These are phyloP conservation scores for Phataginus tricuspis DNA, from an alignment of 2,797 vertebrate genomes.

Conservation along the genomic window DNA sequence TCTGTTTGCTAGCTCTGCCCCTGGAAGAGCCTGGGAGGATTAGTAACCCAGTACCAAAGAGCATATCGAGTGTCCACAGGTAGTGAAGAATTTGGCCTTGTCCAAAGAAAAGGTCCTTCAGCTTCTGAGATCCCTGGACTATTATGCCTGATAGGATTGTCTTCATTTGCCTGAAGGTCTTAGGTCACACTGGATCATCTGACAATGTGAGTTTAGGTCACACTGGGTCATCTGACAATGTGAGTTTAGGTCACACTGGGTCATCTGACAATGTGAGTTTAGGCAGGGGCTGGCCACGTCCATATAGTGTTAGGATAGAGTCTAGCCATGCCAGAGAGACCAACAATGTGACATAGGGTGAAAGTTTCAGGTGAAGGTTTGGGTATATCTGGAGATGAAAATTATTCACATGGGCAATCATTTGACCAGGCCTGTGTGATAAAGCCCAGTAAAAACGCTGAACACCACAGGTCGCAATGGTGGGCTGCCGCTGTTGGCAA, in stretches of 20 bases:
- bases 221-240: not conserved
- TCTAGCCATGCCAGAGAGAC: not conserved
- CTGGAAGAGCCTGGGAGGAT: not conserved
- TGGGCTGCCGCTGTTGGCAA: not conserved
- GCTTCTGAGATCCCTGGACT: not conserved
- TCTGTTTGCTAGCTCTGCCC: not conserved
- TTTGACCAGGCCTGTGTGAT: not conserved
- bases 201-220: not conserved
- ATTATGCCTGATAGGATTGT: not conserved
- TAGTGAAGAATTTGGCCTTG: not conserved
- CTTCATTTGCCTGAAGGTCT: not conserved
- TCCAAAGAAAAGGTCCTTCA: not conserved
- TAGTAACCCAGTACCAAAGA: not conserved
- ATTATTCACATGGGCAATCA: not conserved
- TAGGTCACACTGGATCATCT: not conserved
- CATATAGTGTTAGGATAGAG: accelerated
- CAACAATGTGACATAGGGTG: not conserved
- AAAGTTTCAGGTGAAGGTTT: not conserved
- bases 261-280: not conserved
- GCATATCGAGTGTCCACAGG: not conserved
- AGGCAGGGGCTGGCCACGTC: not conserved
- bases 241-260: no score
- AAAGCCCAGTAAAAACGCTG: not conserved
- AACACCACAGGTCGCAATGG: not conserved
- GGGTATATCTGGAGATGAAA: not conserved